A percentile compares a stretch with the other conserved stretches of the same genome.
Conservation (phyloP, 1,140 invertebrate genomes). For the Pogonomyrmex barbatus region DNA sequence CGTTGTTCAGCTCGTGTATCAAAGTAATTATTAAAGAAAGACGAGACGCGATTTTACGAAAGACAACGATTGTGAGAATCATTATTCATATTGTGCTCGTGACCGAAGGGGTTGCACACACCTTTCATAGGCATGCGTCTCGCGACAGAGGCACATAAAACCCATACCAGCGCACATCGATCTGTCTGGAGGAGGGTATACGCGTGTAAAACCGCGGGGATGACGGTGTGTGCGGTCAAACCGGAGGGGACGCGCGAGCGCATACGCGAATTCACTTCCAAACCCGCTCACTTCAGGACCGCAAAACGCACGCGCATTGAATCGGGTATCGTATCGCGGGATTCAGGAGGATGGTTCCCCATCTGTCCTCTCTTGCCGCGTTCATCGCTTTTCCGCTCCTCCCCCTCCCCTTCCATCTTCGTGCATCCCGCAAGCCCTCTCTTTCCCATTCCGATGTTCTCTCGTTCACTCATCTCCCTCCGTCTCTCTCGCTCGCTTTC, state of each 20-base stretch:
- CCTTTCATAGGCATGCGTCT: slow-evolving; percentile 24
- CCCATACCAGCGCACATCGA: slow-evolving; percentile 67
- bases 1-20: not conserved
- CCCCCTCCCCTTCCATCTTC: not conserved
- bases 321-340: slow-evolving; percentile 68
- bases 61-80: slow-evolving; percentile 11
- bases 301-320: slow-evolving; percentile 75
- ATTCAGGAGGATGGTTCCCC: slow-evolving; percentile 29
- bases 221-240: slow-evolving; percentile 69
- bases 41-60: slow-evolving; percentile 31
- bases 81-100: slow-evolving; percentile 32
- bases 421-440: not conserved
- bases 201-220: slow-evolving; percentile 21
- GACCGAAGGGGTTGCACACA: slow-evolving; percentile 27
- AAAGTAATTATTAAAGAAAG: not conserved
- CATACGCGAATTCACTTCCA: slow-evolving; percentile 65
- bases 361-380: not conserved
- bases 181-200: not conserved
- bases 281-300: slow-evolving; percentile 62
- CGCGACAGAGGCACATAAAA: slow-evolving; percentile 51
- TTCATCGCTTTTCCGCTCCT: slow-evolving; percentile 1
- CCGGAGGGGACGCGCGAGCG: slow-evolving; percentile 32
- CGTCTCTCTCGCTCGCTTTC: not conserved
- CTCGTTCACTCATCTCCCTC: slow-evolving; percentile 21
- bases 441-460: not conserved